phyloP scores from a whole-genome alignment of 2,797 vertebrate genomes.

The Phyllotis vaccarum region DNA sequence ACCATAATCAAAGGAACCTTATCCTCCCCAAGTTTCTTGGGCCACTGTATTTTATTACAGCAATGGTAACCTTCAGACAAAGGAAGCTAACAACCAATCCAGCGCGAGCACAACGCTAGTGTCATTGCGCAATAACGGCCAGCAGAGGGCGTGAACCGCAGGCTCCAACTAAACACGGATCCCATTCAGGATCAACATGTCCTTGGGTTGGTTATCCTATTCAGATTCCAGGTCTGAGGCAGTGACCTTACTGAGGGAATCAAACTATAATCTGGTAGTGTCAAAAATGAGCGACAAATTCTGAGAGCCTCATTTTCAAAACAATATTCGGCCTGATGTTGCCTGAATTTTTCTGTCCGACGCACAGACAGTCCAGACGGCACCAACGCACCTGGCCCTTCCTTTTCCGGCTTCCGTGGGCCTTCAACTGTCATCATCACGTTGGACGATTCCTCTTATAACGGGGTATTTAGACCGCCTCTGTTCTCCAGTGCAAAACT shows the following conservation, averaged over 20 bases:
- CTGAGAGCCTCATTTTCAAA: background rate
- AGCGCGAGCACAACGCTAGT: background rate
- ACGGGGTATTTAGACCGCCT: background rate
- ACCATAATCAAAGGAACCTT: background rate
- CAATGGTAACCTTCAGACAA: background rate
- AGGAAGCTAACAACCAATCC: background rate
- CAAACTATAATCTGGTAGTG: no score
- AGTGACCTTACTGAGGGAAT: background rate
- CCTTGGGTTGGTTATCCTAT: background rate
- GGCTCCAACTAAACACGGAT: background rate
- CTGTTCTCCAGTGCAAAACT: background rate
- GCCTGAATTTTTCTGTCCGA: background rate
- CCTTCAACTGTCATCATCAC: background rate
- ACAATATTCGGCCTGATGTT: no score
- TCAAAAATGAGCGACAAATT: background rate
- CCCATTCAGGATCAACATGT: background rate
- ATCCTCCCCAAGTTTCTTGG: background rate
- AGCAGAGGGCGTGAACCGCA: background rate
- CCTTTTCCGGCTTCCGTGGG: background rate
- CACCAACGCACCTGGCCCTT: background rate
- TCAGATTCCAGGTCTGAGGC: no score
- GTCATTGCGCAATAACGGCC: background rate
- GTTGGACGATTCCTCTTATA: background rate
- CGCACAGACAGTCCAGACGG: background rate
- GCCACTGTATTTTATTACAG: background rate